Percentiles rank a stretch among this genome's conserved stretches.
phyloP scores from a whole-genome alignment of 1,140 invertebrate species.

The Meloidogyne floridensis region DNA sequence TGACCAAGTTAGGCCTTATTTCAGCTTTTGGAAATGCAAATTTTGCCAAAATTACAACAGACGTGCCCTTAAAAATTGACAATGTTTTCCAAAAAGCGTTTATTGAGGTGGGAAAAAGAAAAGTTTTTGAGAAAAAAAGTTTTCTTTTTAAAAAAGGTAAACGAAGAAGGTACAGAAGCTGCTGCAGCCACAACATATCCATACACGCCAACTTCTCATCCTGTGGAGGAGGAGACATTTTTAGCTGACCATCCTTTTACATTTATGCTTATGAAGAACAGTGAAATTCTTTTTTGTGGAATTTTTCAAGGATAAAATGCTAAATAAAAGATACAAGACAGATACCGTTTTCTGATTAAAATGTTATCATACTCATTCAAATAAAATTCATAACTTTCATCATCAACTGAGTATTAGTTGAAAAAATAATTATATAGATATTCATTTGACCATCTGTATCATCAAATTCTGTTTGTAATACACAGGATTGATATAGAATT shows the following conservation, averaged over 20 bases:
- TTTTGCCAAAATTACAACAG: slow-evolving; percentile 13
- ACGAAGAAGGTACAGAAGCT: slow-evolving; percentile 39
- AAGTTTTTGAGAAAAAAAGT: too few relatives aligned
- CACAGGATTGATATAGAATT: too few relatives aligned
- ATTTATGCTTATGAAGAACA: slow-evolving; percentile 12
- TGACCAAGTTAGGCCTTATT: slow-evolving; percentile 28
- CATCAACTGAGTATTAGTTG: too few relatives aligned
- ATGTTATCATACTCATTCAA: too few relatives aligned
- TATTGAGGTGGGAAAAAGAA: slow-evolving; percentile 30
- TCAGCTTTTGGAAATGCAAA: slow-evolving; percentile 28
- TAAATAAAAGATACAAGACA: too few relatives aligned
- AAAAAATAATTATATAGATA: too few relatives aligned
- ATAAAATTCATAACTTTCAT: too few relatives aligned
- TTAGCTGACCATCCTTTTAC: slow-evolving; percentile 35
- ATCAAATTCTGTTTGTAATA: too few relatives aligned
- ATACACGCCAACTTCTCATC: too few relatives aligned
- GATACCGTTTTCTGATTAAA: too few relatives aligned
- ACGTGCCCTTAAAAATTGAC: slow-evolving; percentile 13
- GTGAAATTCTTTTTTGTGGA: background rate
- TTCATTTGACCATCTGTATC: too few relatives aligned
- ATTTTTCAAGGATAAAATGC: slow-evolving; percentile 12
- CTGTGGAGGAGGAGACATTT: background rate
- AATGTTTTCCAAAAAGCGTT: slow-evolving; percentile 36
- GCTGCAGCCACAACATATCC: slow-evolving; percentile 24
- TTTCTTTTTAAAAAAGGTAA: slow-evolving; percentile 23